A percentile compares a stretch with the other conserved stretches of the same genome.
phyloP scores from a whole-genome alignment of 2,888 invertebrate species.

The Geotrupes spiniger region DNA sequence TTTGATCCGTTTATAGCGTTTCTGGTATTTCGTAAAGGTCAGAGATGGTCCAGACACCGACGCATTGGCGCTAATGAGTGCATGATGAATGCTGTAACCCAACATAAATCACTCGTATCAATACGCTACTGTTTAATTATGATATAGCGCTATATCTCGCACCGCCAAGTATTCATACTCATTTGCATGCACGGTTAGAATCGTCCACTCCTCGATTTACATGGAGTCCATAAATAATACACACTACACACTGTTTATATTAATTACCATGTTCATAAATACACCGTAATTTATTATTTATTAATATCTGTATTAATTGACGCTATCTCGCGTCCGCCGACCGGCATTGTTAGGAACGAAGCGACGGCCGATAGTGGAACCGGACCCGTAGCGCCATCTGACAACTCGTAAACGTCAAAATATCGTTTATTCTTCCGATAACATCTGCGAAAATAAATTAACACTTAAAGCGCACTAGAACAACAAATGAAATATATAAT shows the following conservation, averaged over 20 bases:
- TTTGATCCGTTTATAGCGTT: too few species aligned
- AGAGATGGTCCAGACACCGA: slow-evolving; percentile 5
- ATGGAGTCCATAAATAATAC: slow-evolving; percentile 20
- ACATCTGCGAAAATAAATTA: too few species aligned
- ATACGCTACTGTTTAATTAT: slow-evolving; percentile 32
- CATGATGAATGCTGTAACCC: slow-evolving; percentile 27
- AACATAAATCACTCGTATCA: slow-evolving; percentile 30
- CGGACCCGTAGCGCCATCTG: too few species aligned
- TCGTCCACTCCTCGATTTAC: slow-evolving; percentile 22
- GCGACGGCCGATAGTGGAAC: too few species aligned
- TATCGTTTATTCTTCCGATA: too few species aligned
- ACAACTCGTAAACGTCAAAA: too few species aligned
- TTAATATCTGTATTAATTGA: slow-evolving; percentile 11
- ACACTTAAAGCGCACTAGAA: too few species aligned
- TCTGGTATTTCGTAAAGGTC: not conserved
- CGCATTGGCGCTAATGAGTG: slow-evolving; percentile 19
- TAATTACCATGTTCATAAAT: slow-evolving; percentile 21
- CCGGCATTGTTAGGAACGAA: too few species aligned
- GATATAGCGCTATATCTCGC: slow-evolving; percentile 25
- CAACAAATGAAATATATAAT: too few species aligned
- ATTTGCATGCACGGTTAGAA: slow-evolving; percentile 19
- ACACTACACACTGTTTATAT: slow-evolving; percentile 19
- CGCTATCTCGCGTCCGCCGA: not conserved
- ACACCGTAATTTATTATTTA: slow-evolving; percentile 20
- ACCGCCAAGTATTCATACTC: slow-evolving; percentile 20